Evolutionary conservation across 2,888 invertebrate species (phyloP).

Genomic region (Torymus aiolomorphi): DNA sequence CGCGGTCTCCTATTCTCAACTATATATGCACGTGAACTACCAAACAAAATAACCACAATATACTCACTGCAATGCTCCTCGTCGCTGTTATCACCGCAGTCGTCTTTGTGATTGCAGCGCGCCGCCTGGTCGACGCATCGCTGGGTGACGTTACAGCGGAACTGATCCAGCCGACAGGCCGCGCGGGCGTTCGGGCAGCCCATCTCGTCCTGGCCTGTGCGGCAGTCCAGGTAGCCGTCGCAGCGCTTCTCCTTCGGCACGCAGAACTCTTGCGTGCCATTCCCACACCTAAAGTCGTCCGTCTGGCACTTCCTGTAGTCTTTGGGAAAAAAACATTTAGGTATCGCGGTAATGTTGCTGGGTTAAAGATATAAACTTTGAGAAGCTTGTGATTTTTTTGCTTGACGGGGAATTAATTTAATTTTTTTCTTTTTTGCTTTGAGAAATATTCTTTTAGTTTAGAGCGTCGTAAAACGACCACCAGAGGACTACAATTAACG

Average conservation of each 20-base stretch:
- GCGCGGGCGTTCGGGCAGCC: slow-evolving; percentile 80
- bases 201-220: slow-evolving; percentile 88
- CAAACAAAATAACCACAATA: too few species aligned
- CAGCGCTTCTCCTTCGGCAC: slow-evolving; percentile 92
- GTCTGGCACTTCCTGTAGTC: slow-evolving; percentile 91
- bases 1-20: too few species aligned
- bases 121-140: slow-evolving; percentile 86
- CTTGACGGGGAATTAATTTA: too few species aligned
- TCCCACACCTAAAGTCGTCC: slow-evolving; percentile 92
- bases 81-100: slow-evolving; percentile 94
- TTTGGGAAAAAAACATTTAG: slow-evolving; percentile 68
- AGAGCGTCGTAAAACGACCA: too few species aligned
- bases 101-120: slow-evolving; percentile 92
- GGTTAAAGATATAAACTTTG: too few species aligned
- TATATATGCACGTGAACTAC: too few species aligned
- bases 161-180: slow-evolving; percentile 89
- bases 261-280: slow-evolving; percentile 81
- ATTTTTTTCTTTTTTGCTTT: too few species aligned
- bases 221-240: slow-evolving; percentile 93
- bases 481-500: too few species aligned
- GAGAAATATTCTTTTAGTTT: too few species aligned
- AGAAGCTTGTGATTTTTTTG: too few species aligned
- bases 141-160: slow-evolving; percentile 87
- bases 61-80: slow-evolving; percentile 92
- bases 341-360: neutral